phyloP scores from a whole-genome alignment of 1,140 invertebrate species.

The Bradynema listronoti region DNA sequence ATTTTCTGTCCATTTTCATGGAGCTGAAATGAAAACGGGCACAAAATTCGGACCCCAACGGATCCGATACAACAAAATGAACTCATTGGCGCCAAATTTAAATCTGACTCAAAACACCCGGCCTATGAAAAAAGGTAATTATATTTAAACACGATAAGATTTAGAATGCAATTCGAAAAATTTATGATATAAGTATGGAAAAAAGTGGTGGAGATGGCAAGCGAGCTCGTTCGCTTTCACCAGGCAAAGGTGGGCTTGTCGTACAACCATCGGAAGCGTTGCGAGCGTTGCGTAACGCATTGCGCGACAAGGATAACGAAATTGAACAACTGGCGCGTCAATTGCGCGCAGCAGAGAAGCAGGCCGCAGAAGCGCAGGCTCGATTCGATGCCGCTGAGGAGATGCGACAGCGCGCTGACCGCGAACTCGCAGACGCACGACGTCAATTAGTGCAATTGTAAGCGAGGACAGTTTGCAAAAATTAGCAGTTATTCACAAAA shows the following conservation, averaged over 20 bases:
- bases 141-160: not conserved
- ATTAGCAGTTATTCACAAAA: too few species aligned
- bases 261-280: conserved; percentile 51
- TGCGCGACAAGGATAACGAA: conserved; percentile 57
- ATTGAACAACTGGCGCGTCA: conserved; percentile 54
- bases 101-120: too few species aligned
- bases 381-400: conserved; percentile 55
- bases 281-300: conserved; percentile 43
- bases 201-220: conserved; percentile 30
- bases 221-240: conserved; percentile 53
- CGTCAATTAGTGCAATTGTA: conserved; percentile 45
- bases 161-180: conserved; percentile 45
- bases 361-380: conserved; percentile 41
- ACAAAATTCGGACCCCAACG: too few species aligned
- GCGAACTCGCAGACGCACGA: conserved; percentile 49
- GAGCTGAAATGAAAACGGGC: too few species aligned
- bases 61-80: too few species aligned
- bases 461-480: conserved; percentile 3
- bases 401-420: conserved; percentile 45
- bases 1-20: too few species aligned
- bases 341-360: conserved; percentile 46
- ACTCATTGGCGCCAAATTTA: too few species aligned
- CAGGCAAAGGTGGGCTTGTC: conserved; percentile 35
- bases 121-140: too few species aligned
- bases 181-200: conserved; percentile 45